Conservation (phyloP, 2,113 vertebrate genomes). For the Hiodon alosoides region DNA sequence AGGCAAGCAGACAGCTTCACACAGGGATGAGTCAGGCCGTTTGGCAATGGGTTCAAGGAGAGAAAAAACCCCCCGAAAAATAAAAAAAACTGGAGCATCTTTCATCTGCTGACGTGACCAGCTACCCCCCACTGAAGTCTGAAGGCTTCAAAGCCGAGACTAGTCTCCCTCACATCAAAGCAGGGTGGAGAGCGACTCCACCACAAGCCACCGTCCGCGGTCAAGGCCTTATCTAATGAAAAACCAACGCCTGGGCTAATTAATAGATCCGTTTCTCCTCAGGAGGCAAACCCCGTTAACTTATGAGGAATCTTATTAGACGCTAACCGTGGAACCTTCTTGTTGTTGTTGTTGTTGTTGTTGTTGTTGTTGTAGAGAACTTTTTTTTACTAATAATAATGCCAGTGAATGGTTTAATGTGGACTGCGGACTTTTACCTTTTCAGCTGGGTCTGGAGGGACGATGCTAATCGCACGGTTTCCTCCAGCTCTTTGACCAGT, state of each 20-base stretch:
- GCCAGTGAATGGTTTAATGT: neutral
- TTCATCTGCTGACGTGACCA: slow-evolving; percentile 5
- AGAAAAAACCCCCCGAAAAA: neutral
- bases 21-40: neutral
- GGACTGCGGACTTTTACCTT: slow-evolving; percentile 60
- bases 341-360: neutral
- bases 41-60: neutral
- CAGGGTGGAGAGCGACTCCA: neutral
- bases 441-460: slow-evolving; percentile 81
- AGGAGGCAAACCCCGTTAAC: too few relatives aligned
- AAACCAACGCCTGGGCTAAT: neutral
- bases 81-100: neutral
- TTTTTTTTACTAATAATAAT: neutral
- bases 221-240: neutral
- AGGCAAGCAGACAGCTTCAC: neutral
- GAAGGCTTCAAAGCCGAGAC: neutral
- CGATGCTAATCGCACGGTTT: slow-evolving; percentile 76
- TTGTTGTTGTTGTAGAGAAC: slow-evolving; percentile 4
- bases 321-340: neutral
- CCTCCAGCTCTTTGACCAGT: slow-evolving; percentile 87
- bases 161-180: neutral
- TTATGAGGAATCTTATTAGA: too few relatives aligned
- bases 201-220: neutral
- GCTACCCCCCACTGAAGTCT: neutral
- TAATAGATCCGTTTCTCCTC: neutral